A percentile compares a stretch with the other conserved stretches of the same genome.
phyloP scores from a whole-genome alignment of 1,140 invertebrate species.

The Drosophila elegans region DNA sequence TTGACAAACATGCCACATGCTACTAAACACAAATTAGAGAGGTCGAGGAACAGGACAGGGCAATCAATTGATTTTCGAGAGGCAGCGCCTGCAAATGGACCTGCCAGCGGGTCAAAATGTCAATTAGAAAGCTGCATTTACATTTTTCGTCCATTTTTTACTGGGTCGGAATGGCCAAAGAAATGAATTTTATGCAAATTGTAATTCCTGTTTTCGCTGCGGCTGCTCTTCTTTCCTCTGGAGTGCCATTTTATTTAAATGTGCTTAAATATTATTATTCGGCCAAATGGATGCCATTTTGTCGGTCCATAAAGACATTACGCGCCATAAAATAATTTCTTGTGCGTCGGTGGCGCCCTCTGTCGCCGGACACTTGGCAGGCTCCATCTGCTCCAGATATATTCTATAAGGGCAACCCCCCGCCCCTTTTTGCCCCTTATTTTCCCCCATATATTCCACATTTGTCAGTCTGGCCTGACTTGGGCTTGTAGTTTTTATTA shows the following conservation, averaged over 20 bases:
- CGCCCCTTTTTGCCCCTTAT: too few relatives aligned
- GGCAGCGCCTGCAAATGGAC: slow-evolving; percentile 24
- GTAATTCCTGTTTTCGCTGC: slow-evolving; percentile 28
- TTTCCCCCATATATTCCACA: slow-evolving; percentile 1
- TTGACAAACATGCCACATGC: slow-evolving; percentile 82
- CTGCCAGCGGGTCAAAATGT: slow-evolving; percentile 63
- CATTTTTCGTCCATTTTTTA: slow-evolving; percentile 51
- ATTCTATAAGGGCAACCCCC: not conserved
- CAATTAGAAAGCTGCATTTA: slow-evolving; percentile 67
- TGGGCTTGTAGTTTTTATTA: slow-evolving; percentile 58
- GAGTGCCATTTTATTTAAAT: slow-evolving; percentile 66
- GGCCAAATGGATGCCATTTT: slow-evolving; percentile 51
- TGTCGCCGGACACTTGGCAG: slow-evolving; percentile 57
- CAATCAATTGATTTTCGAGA: slow-evolving; percentile 75
- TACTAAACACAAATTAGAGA: slow-evolving; percentile 79
- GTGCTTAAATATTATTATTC: slow-evolving; percentile 58
- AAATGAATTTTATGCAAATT: slow-evolving; percentile 74
- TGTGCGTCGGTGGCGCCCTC: slow-evolving; percentile 52
- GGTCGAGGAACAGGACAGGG: slow-evolving; percentile 22
- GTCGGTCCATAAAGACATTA: slow-evolving; percentile 73
- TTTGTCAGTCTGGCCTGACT: slow-evolving; percentile 46
- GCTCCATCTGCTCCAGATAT: slow-evolving; percentile 22
- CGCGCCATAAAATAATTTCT: slow-evolving; percentile 80
- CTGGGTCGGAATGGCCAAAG: slow-evolving; percentile 10
- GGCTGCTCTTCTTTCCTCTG: slow-evolving; percentile 12